Base-by-base conservation (phyloP, 2,888 invertebrate species). In the Drosophila nigricruria region DNA sequence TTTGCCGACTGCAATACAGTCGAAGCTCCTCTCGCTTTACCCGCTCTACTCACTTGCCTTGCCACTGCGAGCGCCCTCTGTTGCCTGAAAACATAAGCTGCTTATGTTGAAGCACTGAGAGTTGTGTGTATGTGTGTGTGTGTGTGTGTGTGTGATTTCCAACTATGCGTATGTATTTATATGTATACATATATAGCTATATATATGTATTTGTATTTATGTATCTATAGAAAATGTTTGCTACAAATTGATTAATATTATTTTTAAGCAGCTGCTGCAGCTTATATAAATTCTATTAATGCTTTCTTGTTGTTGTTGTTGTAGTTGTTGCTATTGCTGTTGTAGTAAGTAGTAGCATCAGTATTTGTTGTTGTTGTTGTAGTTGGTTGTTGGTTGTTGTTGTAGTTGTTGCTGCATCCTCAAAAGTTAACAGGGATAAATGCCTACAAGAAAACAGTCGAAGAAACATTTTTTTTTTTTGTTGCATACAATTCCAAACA, bases 361-460 rank as follows among this genome's bases (percentile, higher is more conserved):
- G 40, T 69, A 57, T 47, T 77, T 57, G 50, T 82, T 73, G 78
- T 81, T 52, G 80, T 79, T 76, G 79, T 69, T 72, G 66, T 74
- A 59, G 72, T 81, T 82, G 72, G 78, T 81, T 52, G 80, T 79
- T 71, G 73, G 73, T 81, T 67, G 73, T 75, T 36, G 75, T 72
- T 70, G 76, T 74, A 63, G 78, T 62, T 75, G 73, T 67, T 69
- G 74, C 70, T 79, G 89, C 88, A 90, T 91, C 92, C 92, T 91
- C 92, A 91, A 91, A 92, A 92, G 92, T 92, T 93, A 93, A 93
- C 93, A 93, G 80, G 93, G 93, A 91, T 93, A 93, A 92, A 93
- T 92, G 90, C 93, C 93, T 93, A 92, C 84, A 92, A 92, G 84
- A 84, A 82, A 81, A 80, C 63, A 79, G 57, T 81, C 80, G 67